Conservation (phyloP, 2,888 invertebrate genomes). For the Melieria picta region DNA sequence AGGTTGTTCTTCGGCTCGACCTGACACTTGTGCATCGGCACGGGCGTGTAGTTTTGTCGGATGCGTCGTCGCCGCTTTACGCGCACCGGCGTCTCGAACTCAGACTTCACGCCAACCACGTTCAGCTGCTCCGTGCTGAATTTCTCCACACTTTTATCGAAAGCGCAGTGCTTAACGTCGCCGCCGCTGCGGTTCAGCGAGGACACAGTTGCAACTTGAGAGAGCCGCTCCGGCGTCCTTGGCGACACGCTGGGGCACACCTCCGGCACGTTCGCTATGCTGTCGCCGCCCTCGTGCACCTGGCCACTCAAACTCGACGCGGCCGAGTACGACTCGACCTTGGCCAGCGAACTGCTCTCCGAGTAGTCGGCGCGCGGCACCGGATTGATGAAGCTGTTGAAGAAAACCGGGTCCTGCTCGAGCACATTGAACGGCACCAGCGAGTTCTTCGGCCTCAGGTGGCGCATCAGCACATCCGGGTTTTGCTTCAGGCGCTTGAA, state of each 20-base stretch:
- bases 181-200: neutral
- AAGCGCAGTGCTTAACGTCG: neutral
- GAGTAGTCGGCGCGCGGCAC: neutral
- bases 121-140: neutral
- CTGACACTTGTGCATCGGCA: constrained; percentile 29
- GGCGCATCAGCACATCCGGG: constrained; percentile 52
- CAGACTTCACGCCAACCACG: neutral
- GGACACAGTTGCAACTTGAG: neutral
- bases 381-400: constrained; percentile 50
- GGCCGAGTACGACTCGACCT: neutral
- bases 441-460: constrained; percentile 48
- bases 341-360: neutral
- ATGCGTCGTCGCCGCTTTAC: constrained; percentile 40
- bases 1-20: constrained; percentile 46
- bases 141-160: neutral
- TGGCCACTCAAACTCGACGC: neutral
- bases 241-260: no score
- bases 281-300: constrained; percentile 21
- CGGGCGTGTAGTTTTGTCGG: constrained; percentile 39
- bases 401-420: constrained; percentile 60
- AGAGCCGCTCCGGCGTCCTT: no score
- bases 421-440: constrained; percentile 53
- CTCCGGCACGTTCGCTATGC: neutral
- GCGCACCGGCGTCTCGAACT: constrained; percentile 16
- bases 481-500: constrained; percentile 54